Conservation (phyloP, 2,888 invertebrate species). For the Conus canariensis region DNA sequence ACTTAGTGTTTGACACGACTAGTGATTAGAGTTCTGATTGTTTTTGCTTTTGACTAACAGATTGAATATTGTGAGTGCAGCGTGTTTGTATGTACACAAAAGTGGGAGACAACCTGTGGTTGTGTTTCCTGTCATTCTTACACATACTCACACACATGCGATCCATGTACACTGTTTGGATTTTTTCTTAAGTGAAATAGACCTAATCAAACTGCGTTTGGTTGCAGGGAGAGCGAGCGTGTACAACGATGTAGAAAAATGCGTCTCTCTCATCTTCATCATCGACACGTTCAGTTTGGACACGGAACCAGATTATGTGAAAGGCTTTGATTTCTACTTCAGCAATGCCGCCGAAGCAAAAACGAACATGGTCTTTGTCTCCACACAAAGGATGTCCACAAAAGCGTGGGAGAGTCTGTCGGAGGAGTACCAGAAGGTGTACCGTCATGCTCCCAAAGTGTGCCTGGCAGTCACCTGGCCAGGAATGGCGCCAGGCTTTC, state of each 20-base stretch:
- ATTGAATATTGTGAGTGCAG: background rate
- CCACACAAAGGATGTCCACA: background rate
- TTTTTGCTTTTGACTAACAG: background rate
- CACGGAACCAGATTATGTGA: background rate
- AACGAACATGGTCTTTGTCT: background rate
- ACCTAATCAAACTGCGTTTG: background rate
- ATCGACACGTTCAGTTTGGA: background rate
- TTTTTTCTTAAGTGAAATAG: background rate
- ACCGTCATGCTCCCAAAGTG: background rate
- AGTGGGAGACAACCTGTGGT: no score
- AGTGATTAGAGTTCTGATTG: no score
- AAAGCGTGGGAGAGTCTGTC: background rate
- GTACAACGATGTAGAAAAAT: background rate
- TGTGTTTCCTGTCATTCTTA: no score
- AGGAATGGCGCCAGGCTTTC: background rate
- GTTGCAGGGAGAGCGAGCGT: background rate
- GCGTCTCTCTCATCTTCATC: conserved; percentile 26
- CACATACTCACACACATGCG: no score
- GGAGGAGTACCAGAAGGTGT: background rate
- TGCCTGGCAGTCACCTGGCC: background rate
- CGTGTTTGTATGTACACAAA: no score
- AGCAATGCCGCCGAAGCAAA: background rate
- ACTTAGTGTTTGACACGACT: no score
- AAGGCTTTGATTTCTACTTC: background rate
- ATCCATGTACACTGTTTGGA: background rate